A percentile compares a stretch with the other conserved stretches of the same genome.
Conservation (phyloP, 2,888 invertebrate species). For the Patella pellucida region DNA sequence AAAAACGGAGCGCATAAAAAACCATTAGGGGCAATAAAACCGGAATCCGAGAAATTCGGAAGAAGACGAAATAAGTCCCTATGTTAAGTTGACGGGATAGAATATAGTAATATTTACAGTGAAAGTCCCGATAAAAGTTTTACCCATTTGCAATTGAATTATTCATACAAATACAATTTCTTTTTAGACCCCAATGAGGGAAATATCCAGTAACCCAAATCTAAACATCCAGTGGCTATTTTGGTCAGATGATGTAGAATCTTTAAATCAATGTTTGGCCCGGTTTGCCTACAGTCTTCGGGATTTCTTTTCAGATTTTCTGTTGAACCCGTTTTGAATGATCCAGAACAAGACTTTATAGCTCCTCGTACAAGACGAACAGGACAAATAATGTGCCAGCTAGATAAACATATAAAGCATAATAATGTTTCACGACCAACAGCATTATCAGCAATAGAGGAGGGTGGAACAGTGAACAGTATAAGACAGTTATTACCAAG, state of each 20-base stretch:
- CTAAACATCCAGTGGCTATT: background rate
- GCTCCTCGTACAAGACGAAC: constrained; percentile 34
- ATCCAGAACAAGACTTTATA: constrained; percentile 29
- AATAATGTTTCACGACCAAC: constrained; percentile 50
- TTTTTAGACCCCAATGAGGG: background rate
- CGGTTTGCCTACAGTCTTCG: background rate
- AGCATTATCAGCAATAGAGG: constrained; percentile 58
- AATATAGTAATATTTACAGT: too few species aligned
- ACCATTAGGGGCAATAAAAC: too few species aligned
- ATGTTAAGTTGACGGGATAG: too few species aligned
- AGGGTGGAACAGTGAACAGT: constrained; percentile 57
- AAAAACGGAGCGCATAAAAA: too few species aligned
- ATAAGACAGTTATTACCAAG: constrained; percentile 44
- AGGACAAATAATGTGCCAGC: constrained; percentile 41
- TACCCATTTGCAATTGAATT: too few species aligned
- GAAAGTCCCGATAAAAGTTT: too few species aligned
- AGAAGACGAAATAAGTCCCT: too few species aligned
- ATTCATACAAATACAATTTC: constrained; percentile 14
- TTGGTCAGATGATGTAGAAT: background rate
- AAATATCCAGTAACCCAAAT: background rate
- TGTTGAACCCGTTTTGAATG: constrained; percentile 44
- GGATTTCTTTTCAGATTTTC: constrained; percentile 36
- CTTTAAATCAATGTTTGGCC: background rate
- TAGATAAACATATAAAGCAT: constrained; percentile 41
- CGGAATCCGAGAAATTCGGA: too few species aligned